Conservation (phyloP, 2,113 vertebrate species). For the Mus pahari region DNA sequence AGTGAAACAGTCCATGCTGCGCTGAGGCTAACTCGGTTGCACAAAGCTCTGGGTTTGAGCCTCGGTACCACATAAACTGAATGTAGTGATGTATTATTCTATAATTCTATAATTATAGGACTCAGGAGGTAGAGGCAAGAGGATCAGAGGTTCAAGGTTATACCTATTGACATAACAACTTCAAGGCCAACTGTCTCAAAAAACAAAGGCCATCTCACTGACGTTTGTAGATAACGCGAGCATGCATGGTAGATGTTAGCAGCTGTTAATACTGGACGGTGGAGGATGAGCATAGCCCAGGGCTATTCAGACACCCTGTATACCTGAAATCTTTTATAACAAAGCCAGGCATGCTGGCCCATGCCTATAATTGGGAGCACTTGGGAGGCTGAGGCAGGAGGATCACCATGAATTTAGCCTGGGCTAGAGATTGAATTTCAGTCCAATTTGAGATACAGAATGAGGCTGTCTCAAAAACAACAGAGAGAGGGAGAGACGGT, state of each 20-base stretch:
- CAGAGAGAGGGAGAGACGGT: no score
- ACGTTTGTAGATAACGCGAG: neutral
- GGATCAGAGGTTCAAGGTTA: neutral
- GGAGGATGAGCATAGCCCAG: neutral
- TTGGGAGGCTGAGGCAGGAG: neutral
- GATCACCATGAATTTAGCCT: neutral
- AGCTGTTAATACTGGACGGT: neutral
- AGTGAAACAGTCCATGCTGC: neutral
- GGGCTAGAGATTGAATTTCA: no score
- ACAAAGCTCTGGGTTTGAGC: neutral
- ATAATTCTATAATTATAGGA: neutral
- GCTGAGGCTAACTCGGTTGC: neutral
- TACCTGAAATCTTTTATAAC: neutral
- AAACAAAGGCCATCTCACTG: neutral
- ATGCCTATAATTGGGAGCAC: neutral
- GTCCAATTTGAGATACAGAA: no score
- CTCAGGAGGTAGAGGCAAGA: neutral
- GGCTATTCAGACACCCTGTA: no score
- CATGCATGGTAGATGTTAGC: neutral
- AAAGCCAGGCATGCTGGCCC: neutral
- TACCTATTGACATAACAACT: neutral
- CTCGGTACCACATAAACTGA: neutral
- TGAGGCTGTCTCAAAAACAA: no score
- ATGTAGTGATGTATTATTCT: neutral
- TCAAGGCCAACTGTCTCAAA: neutral